Base-by-base conservation (phyloP, 2,888 invertebrate genomes). In the Heliconius ismenius region DNA sequence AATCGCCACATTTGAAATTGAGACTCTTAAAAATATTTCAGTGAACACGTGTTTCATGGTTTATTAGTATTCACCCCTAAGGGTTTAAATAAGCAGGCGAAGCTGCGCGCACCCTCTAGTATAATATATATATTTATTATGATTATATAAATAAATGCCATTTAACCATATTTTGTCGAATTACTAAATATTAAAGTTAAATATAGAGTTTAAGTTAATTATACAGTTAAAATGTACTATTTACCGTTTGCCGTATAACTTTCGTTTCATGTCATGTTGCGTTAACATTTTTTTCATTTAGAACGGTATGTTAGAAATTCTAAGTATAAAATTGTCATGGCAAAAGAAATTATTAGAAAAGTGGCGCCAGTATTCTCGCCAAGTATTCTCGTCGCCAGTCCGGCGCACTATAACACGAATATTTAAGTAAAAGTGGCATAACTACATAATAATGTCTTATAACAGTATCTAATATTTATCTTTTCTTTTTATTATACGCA, bases 401-500 rank as follows among this genome's bases (percentile, higher is more conserved):
- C 26, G 76, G 18, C 74, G 76, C 67, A 43, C 15, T 75, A 75
- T 74, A 77, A 78, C 67, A 74, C 67, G 73, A 64, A 70, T 60
- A 58, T 75, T 75, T 73, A 74, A 79, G 80, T 79, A 78, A 81
- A 76, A 79, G 76, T 78, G 79, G 76, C 75, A 73, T 77, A 80
- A 78, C 80, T 69, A 79, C 78, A 73, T 79, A 77, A 76, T 79
- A 79, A 78, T 76, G 70, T 78, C 78, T 73, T 75, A 78, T 79
- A 76, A 76, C 78, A 74, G 76, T 76, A 58, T 1, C 58, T 58
- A 62, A 80, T 77, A 74, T 76, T 43, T 28, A 62, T 78, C 69
- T 73, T 69, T 67, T 64, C 43, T 77, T 75, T 75, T 69, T 75
- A 75, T 69, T 67, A 75, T 65, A 65, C n/a, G 6, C 9, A 21